Percentiles rank a stretch among this genome's conserved stretches.
Evolutionary conservation across 1,140 invertebrate species (phyloP).

Genomic region (Drosophila baimaii): DNA sequence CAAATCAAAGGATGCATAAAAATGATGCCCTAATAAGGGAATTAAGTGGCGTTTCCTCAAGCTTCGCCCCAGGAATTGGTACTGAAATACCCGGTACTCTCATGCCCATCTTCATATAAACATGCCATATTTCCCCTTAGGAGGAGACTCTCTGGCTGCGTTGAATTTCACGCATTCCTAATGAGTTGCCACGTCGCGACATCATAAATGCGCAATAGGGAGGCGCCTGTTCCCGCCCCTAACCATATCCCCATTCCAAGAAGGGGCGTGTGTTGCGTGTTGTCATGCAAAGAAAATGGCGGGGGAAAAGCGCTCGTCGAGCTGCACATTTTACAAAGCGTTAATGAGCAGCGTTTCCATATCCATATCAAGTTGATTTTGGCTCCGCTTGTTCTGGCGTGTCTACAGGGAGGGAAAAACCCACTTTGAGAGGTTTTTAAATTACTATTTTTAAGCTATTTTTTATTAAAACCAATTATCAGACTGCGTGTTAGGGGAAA

Average conservation of each 20-base stretch:
- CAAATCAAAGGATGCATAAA: constrained; percentile 54
- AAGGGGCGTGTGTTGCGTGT: constrained; percentile 53
- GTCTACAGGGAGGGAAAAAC: constrained; percentile 4
- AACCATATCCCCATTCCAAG: neutral
- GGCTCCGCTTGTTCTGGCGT: neutral
- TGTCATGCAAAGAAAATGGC: constrained; percentile 56
- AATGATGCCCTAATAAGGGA: constrained; percentile 43
- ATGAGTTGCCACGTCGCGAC: constrained; percentile 54
- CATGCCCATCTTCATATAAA: too few species aligned
- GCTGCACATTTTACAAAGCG: constrained; percentile 63
- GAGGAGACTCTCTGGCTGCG: constrained; percentile 10
- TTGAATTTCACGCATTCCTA: constrained; percentile 71
- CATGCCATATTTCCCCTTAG: neutral
- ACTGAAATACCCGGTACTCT: constrained; percentile 2
- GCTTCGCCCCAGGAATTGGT: constrained; percentile 25
- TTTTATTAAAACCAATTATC: constrained; percentile 23
- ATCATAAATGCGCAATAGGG: constrained; percentile 55
- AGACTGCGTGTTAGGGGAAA: neutral
- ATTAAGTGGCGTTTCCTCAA: constrained; percentile 36
- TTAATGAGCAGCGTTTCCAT: constrained; percentile 58
- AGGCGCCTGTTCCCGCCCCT: neutral
- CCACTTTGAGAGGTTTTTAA: constrained; percentile 6
- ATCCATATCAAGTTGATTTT: constrained; percentile 66
- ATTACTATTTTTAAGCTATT: constrained; percentile 10
- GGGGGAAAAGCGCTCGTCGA: constrained; percentile 45